Evolutionary conservation across 2,797 vertebrate genomes (phyloP).

Genomic region (Allobates femoralis): DNA sequence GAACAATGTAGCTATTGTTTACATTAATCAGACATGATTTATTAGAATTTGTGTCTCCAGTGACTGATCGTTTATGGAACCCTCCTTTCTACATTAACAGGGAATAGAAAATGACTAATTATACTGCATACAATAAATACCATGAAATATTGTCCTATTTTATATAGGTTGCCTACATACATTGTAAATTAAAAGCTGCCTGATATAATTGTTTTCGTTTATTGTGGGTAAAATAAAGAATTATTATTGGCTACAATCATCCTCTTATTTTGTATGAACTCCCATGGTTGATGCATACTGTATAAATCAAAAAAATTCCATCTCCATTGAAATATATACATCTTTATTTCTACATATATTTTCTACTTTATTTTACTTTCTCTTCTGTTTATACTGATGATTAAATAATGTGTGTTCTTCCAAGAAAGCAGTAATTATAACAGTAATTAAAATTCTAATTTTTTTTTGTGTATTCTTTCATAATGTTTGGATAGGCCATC

Average conservation of each 20-base stretch:
- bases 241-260: not conserved
- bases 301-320: not conserved
- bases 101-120: too few species aligned
- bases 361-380: not conserved
- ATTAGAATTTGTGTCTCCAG: too few species aligned
- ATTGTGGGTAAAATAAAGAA: not conserved
- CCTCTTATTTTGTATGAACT: not conserved
- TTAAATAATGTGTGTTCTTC: not conserved
- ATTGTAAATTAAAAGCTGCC: not conserved
- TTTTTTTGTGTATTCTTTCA: conserved; percentile 46
- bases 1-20: not conserved
- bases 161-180: not conserved
- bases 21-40: not conserved
- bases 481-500: conserved; percentile 29
- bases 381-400: not conserved
- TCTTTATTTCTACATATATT: not conserved
- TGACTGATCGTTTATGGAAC: too few species aligned
- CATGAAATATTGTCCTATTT: not conserved
- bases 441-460: conserved; percentile 20
- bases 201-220: not conserved
- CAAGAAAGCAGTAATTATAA: not conserved
- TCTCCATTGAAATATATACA: not conserved
- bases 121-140: not conserved
- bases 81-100: too few species aligned
- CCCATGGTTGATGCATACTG: not conserved